A percentile compares a stretch with the other conserved stretches of the same genome.
These are phyloP conservation scores for Manduca sexta DNA, from an alignment of 1,140 invertebrate genomes.

Conservation along the genomic window DNA sequence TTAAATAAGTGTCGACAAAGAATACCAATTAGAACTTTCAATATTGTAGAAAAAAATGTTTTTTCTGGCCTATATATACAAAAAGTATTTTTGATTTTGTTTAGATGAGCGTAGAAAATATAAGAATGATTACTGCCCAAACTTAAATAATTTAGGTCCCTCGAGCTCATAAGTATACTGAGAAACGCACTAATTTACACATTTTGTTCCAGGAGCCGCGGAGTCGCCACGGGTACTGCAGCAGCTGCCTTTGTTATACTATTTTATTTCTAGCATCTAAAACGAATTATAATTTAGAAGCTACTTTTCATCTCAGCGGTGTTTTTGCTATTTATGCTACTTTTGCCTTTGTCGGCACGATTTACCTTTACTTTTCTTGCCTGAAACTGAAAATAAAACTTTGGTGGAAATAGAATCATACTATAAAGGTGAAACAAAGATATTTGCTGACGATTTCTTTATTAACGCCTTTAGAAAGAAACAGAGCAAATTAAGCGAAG, in stretches of 20 bases:
- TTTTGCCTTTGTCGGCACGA: slow-evolving; percentile 72
- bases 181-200: too few species aligned
- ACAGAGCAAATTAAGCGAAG: slow-evolving; percentile 20
- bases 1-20: too few species aligned
- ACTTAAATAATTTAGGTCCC: too few species aligned
- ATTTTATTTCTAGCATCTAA: slow-evolving; percentile 77
- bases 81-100: too few species aligned
- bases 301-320: slow-evolving; percentile 71
- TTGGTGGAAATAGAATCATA: slow-evolving; percentile 81
- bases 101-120: too few species aligned
- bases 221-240: slow-evolving; percentile 74
- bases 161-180: too few species aligned
- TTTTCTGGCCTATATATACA: too few species aligned
- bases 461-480: slow-evolving; percentile 58
- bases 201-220: slow-evolving; percentile 67
- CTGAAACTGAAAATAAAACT: slow-evolving; percentile 85
- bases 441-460: slow-evolving; percentile 59
- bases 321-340: slow-evolving; percentile 77
- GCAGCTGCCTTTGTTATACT: slow-evolving; percentile 74
- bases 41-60: too few species aligned
- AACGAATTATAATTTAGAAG: slow-evolving; percentile 75
- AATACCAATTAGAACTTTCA: too few species aligned
- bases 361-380: slow-evolving; percentile 79
- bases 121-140: too few species aligned
- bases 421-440: slow-evolving; percentile 50